A percentile compares a stretch with the other conserved stretches of the same genome.
phyloP scores from a whole-genome alignment of 2,797 vertebrate species.

The Dromococcyx pavoninus region DNA sequence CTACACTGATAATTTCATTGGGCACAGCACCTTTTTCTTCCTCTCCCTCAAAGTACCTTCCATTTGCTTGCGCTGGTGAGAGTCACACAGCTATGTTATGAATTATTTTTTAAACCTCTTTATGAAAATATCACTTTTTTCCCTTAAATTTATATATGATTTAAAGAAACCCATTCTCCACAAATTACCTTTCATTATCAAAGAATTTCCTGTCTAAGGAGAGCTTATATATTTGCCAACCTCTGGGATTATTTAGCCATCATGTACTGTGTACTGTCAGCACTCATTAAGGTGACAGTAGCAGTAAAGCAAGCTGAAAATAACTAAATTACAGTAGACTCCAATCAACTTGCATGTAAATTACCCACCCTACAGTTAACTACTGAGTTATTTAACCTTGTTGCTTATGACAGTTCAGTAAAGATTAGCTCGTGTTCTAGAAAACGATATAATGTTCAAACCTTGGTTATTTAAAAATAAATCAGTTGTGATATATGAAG shows the following conservation, averaged over 20 bases:
- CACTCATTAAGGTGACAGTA: conserved; percentile 56
- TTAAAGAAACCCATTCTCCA: conserved; percentile 45
- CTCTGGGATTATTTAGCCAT: conserved; percentile 61
- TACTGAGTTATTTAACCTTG: conserved; percentile 45
- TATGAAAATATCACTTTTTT: conserved; percentile 10
- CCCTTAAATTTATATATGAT: conserved; percentile 29
- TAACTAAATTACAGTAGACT: conserved; percentile 58
- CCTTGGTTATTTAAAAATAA: conserved; percentile 42
- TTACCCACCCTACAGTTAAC: conserved; percentile 36
- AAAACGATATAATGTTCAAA: conserved; percentile 3
- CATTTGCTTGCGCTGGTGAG: not conserved
- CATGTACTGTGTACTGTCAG: conserved; percentile 56
- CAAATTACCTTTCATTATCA: conserved; percentile 59
- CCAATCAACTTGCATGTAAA: conserved; percentile 53
- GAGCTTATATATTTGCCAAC: conserved; percentile 30
- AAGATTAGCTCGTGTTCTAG: conserved; percentile 45
- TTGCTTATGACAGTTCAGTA: not conserved
- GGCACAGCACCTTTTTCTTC: not conserved
- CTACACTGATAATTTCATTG: not conserved
- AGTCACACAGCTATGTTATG: not conserved
- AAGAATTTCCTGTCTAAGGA: conserved; percentile 56
- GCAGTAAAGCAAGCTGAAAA: conserved; percentile 65
- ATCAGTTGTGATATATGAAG: conserved; percentile 31
- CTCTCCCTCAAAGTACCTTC: not conserved
- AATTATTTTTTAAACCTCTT: conserved; percentile 18